phyloP scores from a whole-genome alignment of 2,113 vertebrate genomes.

The Eudorcas thomsonii region DNA sequence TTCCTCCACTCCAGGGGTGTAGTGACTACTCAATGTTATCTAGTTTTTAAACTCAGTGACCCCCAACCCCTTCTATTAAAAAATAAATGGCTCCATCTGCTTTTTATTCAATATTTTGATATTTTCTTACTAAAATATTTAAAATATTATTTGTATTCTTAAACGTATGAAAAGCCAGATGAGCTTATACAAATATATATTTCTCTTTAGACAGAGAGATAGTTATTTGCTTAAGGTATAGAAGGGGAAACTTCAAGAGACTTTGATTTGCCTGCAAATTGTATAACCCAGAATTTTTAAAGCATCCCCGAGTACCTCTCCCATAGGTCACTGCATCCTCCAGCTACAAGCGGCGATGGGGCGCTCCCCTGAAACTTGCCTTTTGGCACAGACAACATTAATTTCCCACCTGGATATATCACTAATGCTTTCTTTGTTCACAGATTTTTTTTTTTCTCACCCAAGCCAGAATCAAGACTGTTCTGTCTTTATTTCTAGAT shows the following conservation, averaged over 20 bases:
- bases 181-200: conserved; percentile 22
- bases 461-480: not conserved
- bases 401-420: not conserved
- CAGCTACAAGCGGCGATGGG: not conserved
- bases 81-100: not conserved
- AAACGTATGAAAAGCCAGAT: not conserved
- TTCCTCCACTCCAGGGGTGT: not conserved
- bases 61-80: not conserved
- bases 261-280: not conserved
- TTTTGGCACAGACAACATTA: not conserved
- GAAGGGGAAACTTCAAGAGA: not conserved
- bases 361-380: not conserved
- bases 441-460: not conserved
- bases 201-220: not conserved
- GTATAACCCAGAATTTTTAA: not conserved
- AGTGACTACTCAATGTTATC: not conserved
- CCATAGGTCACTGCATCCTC: not conserved
- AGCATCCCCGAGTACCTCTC: not conserved
- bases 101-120: conserved; percentile 15
- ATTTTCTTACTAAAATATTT: not conserved
- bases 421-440: not conserved
- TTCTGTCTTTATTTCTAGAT: not conserved
- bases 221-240: not conserved
- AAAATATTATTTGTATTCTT: conserved; percentile 36
- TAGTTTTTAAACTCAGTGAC: not conserved